These are phyloP conservation scores for Synchiropus splendidus DNA, from an alignment of 2,113 vertebrate genomes.

Conservation along the genomic window DNA sequence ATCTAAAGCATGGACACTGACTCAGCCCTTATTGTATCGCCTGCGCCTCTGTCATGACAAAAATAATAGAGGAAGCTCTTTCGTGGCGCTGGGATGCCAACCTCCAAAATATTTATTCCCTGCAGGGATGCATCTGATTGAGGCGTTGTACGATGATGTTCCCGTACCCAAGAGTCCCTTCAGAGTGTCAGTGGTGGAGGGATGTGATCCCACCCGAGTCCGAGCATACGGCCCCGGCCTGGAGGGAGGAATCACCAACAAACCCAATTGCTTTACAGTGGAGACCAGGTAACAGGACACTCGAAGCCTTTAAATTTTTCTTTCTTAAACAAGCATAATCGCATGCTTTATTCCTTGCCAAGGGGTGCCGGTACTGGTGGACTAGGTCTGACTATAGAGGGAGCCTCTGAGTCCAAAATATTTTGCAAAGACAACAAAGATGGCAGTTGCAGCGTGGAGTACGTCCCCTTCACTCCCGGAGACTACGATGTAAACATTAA, in stretches of 20 bases:
- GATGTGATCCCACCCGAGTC: slow-evolving; percentile 84
- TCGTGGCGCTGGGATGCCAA: too few species aligned
- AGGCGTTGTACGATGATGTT: slow-evolving; percentile 80
- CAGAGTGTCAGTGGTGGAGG: slow-evolving; percentile 82
- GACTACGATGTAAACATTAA: slow-evolving; percentile 94
- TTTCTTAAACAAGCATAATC: background rate
- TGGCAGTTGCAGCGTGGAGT: slow-evolving; percentile 90
- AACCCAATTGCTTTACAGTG: slow-evolving; percentile 89
- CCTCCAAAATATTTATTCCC: too few species aligned
- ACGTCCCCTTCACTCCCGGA: slow-evolving; percentile 83
- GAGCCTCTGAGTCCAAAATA: slow-evolving; percentile 94
- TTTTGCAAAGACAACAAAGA: slow-evolving; percentile 97
- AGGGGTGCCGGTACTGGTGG: slow-evolving; percentile 92
- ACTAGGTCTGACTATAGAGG: slow-evolving; percentile 86
- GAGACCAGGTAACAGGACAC: slow-evolving; percentile 62
- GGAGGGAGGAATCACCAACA: slow-evolving; percentile 83
- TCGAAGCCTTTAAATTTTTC: background rate
- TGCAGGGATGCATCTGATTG: slow-evolving; percentile 81
- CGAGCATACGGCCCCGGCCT: slow-evolving; percentile 84
- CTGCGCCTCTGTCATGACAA: too few species aligned
- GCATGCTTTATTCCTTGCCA: background rate
- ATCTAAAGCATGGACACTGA: too few species aligned
- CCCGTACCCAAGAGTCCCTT: slow-evolving; percentile 86
- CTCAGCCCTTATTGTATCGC: too few species aligned
- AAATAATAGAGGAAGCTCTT: too few species aligned